Base-by-base conservation (phyloP, 1,140 invertebrate genomes). In the Rhizoglyphus robini region DNA sequence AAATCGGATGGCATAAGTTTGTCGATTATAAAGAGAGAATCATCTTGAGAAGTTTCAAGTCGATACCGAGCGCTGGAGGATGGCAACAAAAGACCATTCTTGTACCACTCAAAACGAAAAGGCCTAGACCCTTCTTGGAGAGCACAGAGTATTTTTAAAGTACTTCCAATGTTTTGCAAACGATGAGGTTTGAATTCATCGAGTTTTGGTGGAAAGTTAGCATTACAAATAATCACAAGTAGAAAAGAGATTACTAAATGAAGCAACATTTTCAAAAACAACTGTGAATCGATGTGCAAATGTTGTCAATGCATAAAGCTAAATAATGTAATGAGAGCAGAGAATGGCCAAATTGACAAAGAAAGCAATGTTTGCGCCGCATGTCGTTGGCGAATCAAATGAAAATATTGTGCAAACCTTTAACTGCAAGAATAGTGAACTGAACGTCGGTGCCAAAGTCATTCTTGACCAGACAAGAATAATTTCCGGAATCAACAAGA, bases 1-100 rank as follows among this genome's bases (percentile, higher is more conserved):
- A 79, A 81, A 76, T 29, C 8, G 23, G 51, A 54, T 32, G 31
- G 8, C 8, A 15, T 54, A 5, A 54, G 20, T 11, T 15, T 27
- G 8, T 5, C 8, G 20, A 54, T 54, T 25, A 54, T 54, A 25
- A 54, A 23, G 15, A 54, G 8, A 11, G 51, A 54, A 8, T 54
- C 8, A 54, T 54, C 51, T 5, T 20, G 8, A 11, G 51, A 8
- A 20, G 51, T 32, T 8, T 54, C 51, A 54, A 54, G 8, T 54
- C 51, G 51, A 27, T 54, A 32, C 23, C 23, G 8, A 20, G 8
- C 51, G 51, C 8, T 54, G 20, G 8, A 8, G 23, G 51, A 54
- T 27, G 51, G 20, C 51, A 32, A 54, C 8, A 32, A 8, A 11
- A 11, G 47, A 2, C 64, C 54, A 30, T 70, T 65, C 61, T 67